Evolutionary conservation across 1,140 invertebrate species (phyloP).

Genomic region (Mylabris phalerata): DNA sequence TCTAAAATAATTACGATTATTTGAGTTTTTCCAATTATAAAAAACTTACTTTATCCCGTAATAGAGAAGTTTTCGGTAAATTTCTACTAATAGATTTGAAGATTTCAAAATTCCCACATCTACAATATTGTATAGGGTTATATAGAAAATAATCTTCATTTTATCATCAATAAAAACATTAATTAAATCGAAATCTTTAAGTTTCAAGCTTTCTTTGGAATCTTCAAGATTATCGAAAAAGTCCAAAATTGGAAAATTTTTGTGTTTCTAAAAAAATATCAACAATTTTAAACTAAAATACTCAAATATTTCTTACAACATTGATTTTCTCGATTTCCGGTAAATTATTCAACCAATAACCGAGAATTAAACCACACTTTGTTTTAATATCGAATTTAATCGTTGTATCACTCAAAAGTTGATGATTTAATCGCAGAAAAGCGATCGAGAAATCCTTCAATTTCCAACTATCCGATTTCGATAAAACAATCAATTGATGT

Average conservation of each 20-base stretch:
- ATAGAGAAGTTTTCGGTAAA: not conserved
- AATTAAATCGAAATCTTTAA: not conserved
- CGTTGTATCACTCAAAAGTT: not conserved
- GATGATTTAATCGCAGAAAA: not conserved
- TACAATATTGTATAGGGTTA: not conserved
- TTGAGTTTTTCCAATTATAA: not conserved
- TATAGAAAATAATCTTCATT: not conserved
- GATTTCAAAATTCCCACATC: not conserved
- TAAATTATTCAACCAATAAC: not conserved
- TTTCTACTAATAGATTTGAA: not conserved
- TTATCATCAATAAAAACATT: not conserved
- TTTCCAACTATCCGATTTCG: not conserved
- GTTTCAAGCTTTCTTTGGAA: not conserved
- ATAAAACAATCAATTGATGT: not conserved
- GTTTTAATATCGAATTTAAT: conserved; percentile 1
- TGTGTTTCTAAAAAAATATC: not conserved
- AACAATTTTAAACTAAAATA: not conserved
- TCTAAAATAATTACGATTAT: not conserved
- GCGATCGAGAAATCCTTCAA: not conserved
- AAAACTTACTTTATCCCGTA: not conserved
- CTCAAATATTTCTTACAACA: not conserved
- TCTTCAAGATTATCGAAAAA: not conserved
- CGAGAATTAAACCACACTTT: not conserved
- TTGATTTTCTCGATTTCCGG: not conserved
- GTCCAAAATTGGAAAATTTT: conserved; percentile 1